Percentiles rank a stretch among this genome's conserved stretches.
These are phyloP conservation scores for Dryocosmus kuriphilus DNA, from an alignment of 2,888 invertebrate genomes.

Conservation along the genomic window DNA sequence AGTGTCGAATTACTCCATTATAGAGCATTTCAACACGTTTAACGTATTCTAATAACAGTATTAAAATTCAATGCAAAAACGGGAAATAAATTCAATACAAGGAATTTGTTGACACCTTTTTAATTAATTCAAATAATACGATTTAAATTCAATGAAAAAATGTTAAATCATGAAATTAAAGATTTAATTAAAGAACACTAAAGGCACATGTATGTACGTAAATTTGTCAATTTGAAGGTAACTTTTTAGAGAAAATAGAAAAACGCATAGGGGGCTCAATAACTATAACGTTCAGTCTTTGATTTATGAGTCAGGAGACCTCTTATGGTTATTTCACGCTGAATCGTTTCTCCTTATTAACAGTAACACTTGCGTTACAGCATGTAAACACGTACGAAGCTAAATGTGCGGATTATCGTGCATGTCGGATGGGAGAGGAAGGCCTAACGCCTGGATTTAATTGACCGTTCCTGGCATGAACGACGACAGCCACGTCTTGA, in stretches of 20 bases:
- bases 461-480: slow-evolving; percentile 51
- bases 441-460: slow-evolving; percentile 50
- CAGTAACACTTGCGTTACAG: slow-evolving; percentile 11
- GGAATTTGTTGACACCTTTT: slow-evolving; percentile 8
- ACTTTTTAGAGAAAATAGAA: neutral
- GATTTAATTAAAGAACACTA: neutral
- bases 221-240: neutral
- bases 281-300: slow-evolving; percentile 4
- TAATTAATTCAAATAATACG: neutral
- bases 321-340: slow-evolving; percentile 9
- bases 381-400: slow-evolving; percentile 12
- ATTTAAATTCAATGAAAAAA: neutral
- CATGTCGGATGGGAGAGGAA: slow-evolving; percentile 47
- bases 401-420: slow-evolving; percentile 40
- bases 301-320: slow-evolving; percentile 10
- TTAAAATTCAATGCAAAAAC: neutral
- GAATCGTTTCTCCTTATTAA: slow-evolving; percentile 23
- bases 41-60: neutral
- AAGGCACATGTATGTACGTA: neutral
- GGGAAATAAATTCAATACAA: neutral
- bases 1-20: neutral
- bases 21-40: neutral
- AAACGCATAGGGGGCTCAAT: neutral
- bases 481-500: slow-evolving; percentile 50
- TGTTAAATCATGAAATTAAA: neutral